Base-by-base conservation (phyloP, 2,797 vertebrate genomes). In the Labroides dimidiatus region DNA sequence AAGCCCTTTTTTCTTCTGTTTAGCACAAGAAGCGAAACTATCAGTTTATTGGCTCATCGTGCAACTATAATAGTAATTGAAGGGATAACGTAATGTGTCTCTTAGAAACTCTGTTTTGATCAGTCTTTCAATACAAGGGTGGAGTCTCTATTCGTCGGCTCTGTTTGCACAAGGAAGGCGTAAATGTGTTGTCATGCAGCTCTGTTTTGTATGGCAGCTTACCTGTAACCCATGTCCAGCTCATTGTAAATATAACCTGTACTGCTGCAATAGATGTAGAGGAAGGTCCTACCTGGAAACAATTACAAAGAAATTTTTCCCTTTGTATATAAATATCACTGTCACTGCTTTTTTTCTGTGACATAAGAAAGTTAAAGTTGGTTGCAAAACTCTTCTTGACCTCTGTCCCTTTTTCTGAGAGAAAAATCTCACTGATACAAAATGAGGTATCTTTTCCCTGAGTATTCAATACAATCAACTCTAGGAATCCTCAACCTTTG, bases 91-190 rank as follows among this genome's bases (percentile, higher is more conserved):
- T 53, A 37, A 36, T 62, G 16, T 24, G 17, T 79, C n/a, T 63
- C 27, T 12, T 5, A 14, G 9, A 9, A 72, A 48, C 51, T 51
- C 57, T 57, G 0, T 30, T 72, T 58, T 69, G 21, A 69, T 75
- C 54, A 47, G 54, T 66, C 36, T 12, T 20, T 70, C 45, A 62
- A 10, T 51, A 57, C 45, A 55, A 49, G 84, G 88, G 84, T 82
- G 87, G 82, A 89, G 86, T 72, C 39, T 64, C 48, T 72, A 61
- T 75, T 84, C 65, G 72, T 72, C 15, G 36, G 56, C 37, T 72
- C 2, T 91, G 85, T 91, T 90, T 91, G 73, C 75, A 44, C 20
- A 91, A 78, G 91, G 89, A 84, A 50, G 67, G 72, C 43, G 15
- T 55, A 50, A 13, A 41, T 58, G 41, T 81, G 17, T 69, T 49